Evolutionary conservation across 2,113 vertebrate genomes (phyloP), one percentile per base, ranked within the genome.

Genomic region (Nanger granti): DNA sequence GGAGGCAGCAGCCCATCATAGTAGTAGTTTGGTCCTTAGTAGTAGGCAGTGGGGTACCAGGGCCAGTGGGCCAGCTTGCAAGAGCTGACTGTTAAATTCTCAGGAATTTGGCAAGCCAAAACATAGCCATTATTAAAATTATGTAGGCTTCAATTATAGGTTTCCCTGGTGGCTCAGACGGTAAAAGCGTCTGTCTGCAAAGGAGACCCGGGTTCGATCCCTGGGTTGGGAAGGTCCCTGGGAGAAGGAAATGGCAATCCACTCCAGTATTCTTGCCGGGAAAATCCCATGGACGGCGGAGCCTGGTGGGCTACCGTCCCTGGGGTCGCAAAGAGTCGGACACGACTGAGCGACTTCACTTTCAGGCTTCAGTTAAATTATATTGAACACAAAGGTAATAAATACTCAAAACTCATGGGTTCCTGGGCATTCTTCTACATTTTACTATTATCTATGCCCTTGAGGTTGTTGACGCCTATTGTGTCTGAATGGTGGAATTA

Each of bases 321-420:
- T 60, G 26, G 26, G 59, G 11, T 29, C 0, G 0, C 26, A 12
- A 60, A 26, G 59, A 60, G 59, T 28, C 4, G 11, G 59, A 60
- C 26, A 60, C 4, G 26, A 60, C 59, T 12, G 11, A 60, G 11
- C 2, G 10, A 60, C 59, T 29, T 60, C 59, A 60, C 59, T 60
- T 60, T 60, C 59, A 54, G 47, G 84, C 29, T 79, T 89, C 29
- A 41, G 6, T 91, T 91, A 55, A 57, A 41, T 84, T 59, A n/a
- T 31, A 82, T 76, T 91, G 62, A 94, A 96, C 84, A 64, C 18
- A 92, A 85, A 88, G 57, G 15, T 93, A 57, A 60, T 64, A 52
- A 96, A 87, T 82, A 80, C 9, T 93, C n/a, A 66, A 79, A 83
- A 60, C 31, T 24, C n/a, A 28, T 37, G 47, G 20, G 76, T 49